Percentiles rank a stretch among this genome's conserved stretches.
phyloP scores from a whole-genome alignment of 2,888 invertebrate species.

The Eristalis arbustorum region DNA sequence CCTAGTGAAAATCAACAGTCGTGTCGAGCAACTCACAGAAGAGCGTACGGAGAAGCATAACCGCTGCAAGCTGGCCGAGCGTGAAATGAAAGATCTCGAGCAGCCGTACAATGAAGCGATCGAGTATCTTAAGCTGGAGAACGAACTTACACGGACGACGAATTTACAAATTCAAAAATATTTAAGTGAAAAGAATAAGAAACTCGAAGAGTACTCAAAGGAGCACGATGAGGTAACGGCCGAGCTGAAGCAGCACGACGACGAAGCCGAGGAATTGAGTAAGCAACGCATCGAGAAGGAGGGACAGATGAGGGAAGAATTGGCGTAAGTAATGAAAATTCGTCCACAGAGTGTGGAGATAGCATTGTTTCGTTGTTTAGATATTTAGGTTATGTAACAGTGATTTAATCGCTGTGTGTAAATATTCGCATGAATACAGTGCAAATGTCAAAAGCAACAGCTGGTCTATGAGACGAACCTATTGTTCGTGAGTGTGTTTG shows the following conservation, averaged over 20 bases:
- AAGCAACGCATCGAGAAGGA: conserved; percentile 81
- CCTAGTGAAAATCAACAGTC: conserved; percentile 86
- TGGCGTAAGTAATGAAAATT: conserved; percentile 74
- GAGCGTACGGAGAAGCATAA: conserved; percentile 90
- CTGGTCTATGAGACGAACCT: background rate
- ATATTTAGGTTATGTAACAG: conserved; percentile 40
- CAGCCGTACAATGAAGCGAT: conserved; percentile 90
- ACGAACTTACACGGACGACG: conserved; percentile 85
- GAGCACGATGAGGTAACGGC: conserved; percentile 84
- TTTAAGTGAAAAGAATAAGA: conserved; percentile 82
- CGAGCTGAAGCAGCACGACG: conserved; percentile 80
- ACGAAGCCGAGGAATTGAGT: conserved; percentile 73
- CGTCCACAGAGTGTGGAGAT: background rate
- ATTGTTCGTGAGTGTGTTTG: background rate
- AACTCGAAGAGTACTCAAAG: conserved; percentile 83
- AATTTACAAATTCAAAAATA: conserved; percentile 88
- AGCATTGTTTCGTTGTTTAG: background rate
- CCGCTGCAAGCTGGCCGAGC: conserved; percentile 90
- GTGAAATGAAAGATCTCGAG: conserved; percentile 89
- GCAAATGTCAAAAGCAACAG: conserved; percentile 29
- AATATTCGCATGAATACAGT: conserved; percentile 10
- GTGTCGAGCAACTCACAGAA: conserved; percentile 88
- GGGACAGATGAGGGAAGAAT: conserved; percentile 75
- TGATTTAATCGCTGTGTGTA: conserved; percentile 21
- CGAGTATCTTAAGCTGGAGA: conserved; percentile 89